These are phyloP conservation scores for Hiodon alosoides DNA, from an alignment of 2,113 vertebrate genomes.

Conservation along the genomic window DNA sequence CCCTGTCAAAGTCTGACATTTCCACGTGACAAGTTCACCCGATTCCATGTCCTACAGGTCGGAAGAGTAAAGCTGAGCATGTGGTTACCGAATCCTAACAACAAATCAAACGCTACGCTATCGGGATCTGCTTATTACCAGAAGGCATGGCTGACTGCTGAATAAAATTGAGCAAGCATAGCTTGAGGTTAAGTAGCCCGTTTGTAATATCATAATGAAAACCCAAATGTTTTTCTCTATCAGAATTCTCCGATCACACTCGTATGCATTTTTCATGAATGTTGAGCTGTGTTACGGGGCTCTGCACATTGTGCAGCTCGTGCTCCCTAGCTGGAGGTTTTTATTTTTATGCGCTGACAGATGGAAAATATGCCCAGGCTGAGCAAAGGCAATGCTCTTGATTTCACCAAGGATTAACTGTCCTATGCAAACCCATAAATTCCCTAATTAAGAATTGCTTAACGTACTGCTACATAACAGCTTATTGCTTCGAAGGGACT, in stretches of 20 bases:
- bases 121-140: neutral
- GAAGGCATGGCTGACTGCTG: neutral
- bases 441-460: constrained; percentile 69
- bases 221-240: neutral
- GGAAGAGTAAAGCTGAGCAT: too few species aligned
- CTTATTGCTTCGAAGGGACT: constrained; percentile 50
- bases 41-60: too few species aligned
- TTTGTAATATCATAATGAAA: neutral
- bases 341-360: constrained; percentile 46
- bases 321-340: constrained; percentile 29
- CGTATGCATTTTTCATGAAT: too few species aligned
- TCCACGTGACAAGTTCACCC: too few species aligned
- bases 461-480: constrained; percentile 61
- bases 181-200: too few species aligned
- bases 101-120: neutral
- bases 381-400: constrained; percentile 53
- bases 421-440: constrained; percentile 62
- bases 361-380: constrained; percentile 40
- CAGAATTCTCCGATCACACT: neutral
- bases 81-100: neutral
- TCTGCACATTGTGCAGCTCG: constrained; percentile 34
- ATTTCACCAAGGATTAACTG: constrained; percentile 70
- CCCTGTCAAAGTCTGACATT: neutral
- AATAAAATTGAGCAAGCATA: neutral
- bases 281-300: neutral